phyloP scores from a whole-genome alignment of 2,888 invertebrate species.

The Lycocerus yunnanus region DNA sequence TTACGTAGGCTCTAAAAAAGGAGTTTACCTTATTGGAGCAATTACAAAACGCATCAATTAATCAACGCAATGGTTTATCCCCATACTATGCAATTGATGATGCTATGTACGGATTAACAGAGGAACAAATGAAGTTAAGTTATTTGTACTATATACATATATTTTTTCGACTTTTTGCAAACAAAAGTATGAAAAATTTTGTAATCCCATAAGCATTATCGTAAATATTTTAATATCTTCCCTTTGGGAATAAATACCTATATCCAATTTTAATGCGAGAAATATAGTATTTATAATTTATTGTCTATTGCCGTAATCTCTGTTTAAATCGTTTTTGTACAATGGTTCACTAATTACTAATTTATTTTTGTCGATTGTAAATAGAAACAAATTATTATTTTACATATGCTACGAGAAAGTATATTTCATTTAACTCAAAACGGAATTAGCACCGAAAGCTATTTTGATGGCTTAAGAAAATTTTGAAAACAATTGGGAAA shows the following conservation, averaged over 20 bases:
- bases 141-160: too few species aligned
- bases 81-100: conserved; percentile 87
- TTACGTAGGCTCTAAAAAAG: not conserved
- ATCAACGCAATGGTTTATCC: conserved; percentile 45
- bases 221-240: too few species aligned
- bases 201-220: too few species aligned
- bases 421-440: conserved; percentile 94
- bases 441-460: conserved; percentile 92
- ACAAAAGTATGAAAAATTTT: too few species aligned
- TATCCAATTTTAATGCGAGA: too few species aligned
- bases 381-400: not conserved
- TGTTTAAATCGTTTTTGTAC: too few species aligned
- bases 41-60: not conserved
- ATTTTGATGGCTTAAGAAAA: conserved; percentile 68
- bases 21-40: not conserved
- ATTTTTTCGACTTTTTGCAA: too few species aligned
- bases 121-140: conserved; percentile 86
- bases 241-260: too few species aligned
- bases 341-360: too few species aligned
- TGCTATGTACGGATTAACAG: conserved; percentile 79
- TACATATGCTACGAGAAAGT: too few species aligned
- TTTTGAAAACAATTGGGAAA: conserved; percentile 94
- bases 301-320: not conserved
- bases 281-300: too few species aligned
- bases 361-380: too few species aligned